A percentile compares a stretch with the other conserved stretches of the same genome.
These are phyloP conservation scores for Chaetoderma sp. DNA, from an alignment of 2,888 invertebrate genomes.

Conservation along the genomic window DNA sequence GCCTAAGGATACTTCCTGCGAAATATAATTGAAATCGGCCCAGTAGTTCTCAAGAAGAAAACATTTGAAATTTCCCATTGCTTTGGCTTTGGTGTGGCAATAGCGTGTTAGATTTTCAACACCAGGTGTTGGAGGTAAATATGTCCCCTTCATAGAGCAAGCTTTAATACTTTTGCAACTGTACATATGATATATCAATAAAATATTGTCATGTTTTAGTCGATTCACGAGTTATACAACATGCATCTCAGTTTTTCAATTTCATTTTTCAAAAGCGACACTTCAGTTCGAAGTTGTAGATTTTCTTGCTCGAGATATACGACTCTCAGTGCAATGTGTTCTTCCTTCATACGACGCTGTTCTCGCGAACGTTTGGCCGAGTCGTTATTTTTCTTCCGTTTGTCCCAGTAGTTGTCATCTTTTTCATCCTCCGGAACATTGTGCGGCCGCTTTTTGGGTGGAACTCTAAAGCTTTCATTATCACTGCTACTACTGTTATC, in stretches of 20 bases:
- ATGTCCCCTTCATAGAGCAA: too few species aligned
- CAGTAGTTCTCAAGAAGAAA: too few species aligned
- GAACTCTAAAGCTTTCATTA: conserved; percentile 29
- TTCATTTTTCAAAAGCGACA: conserved; percentile 60
- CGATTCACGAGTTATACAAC: conserved; percentile 60
- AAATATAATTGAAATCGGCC: too few species aligned
- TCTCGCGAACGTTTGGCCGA: conserved; percentile 69
- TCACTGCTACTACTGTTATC: too few species aligned
- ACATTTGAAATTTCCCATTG: too few species aligned
- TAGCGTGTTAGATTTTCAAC: too few species aligned
- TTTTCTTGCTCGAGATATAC: conserved; percentile 67
- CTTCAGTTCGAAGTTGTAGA: conserved; percentile 64
- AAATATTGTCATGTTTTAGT: too few species aligned
- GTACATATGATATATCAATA: too few species aligned
- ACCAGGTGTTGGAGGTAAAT: too few species aligned
- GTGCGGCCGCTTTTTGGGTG: conserved; percentile 55
- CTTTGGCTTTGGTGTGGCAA: too few species aligned
- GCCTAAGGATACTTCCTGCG: too few species aligned
- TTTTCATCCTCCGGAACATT: conserved; percentile 55
- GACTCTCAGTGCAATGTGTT: conserved; percentile 62
- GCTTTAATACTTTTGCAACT: too few species aligned
- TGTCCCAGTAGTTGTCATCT: conserved; percentile 67
- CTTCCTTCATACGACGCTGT: conserved; percentile 66
- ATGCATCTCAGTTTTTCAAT: conserved; percentile 62
- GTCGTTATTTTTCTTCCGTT: conserved; percentile 70